Percentiles rank a stretch among this genome's conserved stretches.
Evolutionary conservation across 2,797 vertebrate genomes (phyloP).

Genomic region (Amblyopsis hoosieri): DNA sequence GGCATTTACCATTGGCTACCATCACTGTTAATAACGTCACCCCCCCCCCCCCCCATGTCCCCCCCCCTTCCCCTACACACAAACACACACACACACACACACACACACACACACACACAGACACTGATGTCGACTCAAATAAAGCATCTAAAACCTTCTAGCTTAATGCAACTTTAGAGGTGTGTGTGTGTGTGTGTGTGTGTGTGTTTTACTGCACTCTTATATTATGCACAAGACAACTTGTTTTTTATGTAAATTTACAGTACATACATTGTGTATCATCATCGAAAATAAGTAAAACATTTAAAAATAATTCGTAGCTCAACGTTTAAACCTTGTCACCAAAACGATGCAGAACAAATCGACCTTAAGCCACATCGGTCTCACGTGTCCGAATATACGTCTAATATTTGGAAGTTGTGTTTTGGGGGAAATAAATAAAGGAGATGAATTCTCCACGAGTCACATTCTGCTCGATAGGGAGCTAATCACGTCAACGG

Average conservation of each 20-base stretch:
- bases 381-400: no score
- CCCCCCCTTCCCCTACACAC: not conserved
- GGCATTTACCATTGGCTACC: slow-evolving; percentile 80
- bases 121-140: not conserved
- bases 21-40: slow-evolving; percentile 87
- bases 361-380: slow-evolving; percentile 37
- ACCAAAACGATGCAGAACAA: slow-evolving; percentile 57
- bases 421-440: slow-evolving; percentile 32
- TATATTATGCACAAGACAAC: no score
- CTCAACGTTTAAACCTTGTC: slow-evolving; percentile 25
- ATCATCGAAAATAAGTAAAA: no score
- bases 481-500: slow-evolving; percentile 79
- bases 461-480: slow-evolving; percentile 49
- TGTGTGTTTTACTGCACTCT: not conserved
- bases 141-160: not conserved
- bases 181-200: not conserved
- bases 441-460: slow-evolving; percentile 31
- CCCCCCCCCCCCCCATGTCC: not conserved
- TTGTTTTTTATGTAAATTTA: no score
- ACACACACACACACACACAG: not conserved
- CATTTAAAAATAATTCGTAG: not conserved
- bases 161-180: not conserved
- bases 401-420: slow-evolving; percentile 59
- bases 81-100: slow-evolving; percentile 1
- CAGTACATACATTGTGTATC: no score